These are phyloP conservation scores for Plumapathes pennacea DNA, from an alignment of 92 coral and sea anemone species.

Conservation along the genomic window DNA sequence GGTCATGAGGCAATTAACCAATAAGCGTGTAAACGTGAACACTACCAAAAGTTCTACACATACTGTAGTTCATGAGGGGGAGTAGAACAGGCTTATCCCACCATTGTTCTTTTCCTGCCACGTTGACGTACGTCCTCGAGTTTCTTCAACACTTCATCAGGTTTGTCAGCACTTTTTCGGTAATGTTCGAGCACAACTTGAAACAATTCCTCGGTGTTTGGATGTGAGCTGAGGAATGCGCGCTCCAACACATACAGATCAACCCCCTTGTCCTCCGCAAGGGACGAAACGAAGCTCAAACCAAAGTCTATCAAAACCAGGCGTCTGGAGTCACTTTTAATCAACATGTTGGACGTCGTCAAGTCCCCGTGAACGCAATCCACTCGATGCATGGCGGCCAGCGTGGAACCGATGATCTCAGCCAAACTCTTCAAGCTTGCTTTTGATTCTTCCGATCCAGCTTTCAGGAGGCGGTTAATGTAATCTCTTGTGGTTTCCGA, in stretches of 20 bases:
- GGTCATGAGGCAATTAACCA: no score
- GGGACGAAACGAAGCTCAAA: slow-evolving; percentile 80
- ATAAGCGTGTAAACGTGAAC: no score
- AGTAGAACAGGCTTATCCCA: no score
- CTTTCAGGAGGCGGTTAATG: slow-evolving; percentile 55
- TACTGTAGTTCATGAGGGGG: no score
- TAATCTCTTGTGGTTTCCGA: slow-evolving; percentile 71
- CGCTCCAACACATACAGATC: slow-evolving; percentile 95
- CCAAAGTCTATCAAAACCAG: slow-evolving; percentile 92
- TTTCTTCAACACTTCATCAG: slow-evolving; percentile 77
- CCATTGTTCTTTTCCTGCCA: slow-evolving; percentile 97
- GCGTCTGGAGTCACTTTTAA: slow-evolving; percentile 32
- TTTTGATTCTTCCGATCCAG: slow-evolving; percentile 19
- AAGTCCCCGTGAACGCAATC: slow-evolving; percentile 96
- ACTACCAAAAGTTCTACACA: no score
- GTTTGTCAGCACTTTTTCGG: slow-evolving; percentile 55
- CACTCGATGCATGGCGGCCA: slow-evolving; percentile 85
- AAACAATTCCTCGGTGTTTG: slow-evolving; percentile 80
- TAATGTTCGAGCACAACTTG: slow-evolving; percentile 63
- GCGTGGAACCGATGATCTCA: slow-evolving; percentile 57
- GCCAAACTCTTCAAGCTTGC: slow-evolving; percentile 47
- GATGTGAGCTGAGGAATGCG: slow-evolving; percentile 98
- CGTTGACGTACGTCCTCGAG: slow-evolving; percentile 90
- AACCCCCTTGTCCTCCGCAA: slow-evolving; percentile 96
- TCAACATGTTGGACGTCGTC: slow-evolving; percentile 89